Evolutionary conservation across 2,797 vertebrate species (phyloP).

Genomic region (Lepilemur septentrionalis): DNA sequence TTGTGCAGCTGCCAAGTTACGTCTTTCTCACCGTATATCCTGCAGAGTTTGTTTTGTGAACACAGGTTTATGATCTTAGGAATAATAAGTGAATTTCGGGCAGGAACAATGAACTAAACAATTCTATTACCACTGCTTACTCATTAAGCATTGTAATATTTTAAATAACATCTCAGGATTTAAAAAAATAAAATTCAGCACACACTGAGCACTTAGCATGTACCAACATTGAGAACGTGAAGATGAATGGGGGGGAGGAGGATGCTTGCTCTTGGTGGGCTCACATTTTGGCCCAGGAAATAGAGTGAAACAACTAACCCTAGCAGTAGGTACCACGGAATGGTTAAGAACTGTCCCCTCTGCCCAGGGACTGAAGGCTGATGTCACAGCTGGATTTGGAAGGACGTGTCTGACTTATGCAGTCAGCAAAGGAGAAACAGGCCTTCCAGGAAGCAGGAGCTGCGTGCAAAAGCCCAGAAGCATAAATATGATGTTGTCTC

Average conservation of each 20-base stretch:
- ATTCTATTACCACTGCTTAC: background rate
- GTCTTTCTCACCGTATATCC: background rate
- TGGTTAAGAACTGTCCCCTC: background rate
- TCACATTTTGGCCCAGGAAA: background rate
- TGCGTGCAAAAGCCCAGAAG: background rate
- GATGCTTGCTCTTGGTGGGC: background rate
- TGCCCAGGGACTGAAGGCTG: background rate
- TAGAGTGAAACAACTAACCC: background rate
- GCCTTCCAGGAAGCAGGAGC: background rate
- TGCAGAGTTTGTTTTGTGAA: background rate
- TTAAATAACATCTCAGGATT: background rate
- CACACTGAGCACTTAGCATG: background rate
- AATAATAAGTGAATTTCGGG: slow-evolving; percentile 3
- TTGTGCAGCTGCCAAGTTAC: background rate
- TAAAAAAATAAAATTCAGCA: background rate
- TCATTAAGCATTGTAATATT: background rate
- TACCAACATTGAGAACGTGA: background rate
- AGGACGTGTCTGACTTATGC: background rate
- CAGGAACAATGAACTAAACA: background rate
- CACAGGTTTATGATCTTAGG: background rate
- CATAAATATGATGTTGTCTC: rapidly evolving
- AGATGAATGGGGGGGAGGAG: rapidly evolving
- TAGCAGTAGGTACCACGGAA: background rate
- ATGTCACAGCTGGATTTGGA: background rate
- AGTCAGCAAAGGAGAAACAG: background rate